Evolutionary conservation across 2,113 vertebrate genomes (phyloP), one percentile per base, ranked within the genome.

Genomic region (Ceyx margarethae): DNA sequence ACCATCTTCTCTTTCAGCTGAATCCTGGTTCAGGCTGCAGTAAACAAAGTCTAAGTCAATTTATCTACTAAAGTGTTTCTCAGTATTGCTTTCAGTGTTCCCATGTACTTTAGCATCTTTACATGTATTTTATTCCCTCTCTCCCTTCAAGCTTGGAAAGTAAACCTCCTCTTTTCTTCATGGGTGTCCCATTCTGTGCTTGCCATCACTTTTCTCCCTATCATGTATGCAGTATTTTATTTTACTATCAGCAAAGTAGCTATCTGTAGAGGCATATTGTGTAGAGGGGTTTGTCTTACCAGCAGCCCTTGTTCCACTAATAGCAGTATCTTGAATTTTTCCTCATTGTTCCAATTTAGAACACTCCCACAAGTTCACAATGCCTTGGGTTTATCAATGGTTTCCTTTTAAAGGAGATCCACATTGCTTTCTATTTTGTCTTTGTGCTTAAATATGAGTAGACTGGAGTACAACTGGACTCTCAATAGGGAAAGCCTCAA

Each of bases 401-500:
- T 74, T 90, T 81, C 65, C 51, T 64, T 22, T 78, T 29, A 71
- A 71, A 83, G 13, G 48, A 21, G 31, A 56, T 69, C 51, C 37
- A 25, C 22, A 10, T 26, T 83, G n/a, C 56, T 51, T 60, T 7
- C 17, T 4, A 23, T 48, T 86, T 78, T 60, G 57, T 57, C 40
- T 64, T 64, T 45, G 13, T 78, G 33, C 28, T 48, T 33, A 22
- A 77, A 31, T 29, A 28, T 21, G 42, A n/a, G 28, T 35, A 91
- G 45, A 29, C 62, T 71, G 40, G 26, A 7, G 4, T 76, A 45
- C 15, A 50, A 10, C 11, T 33, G 37, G 42, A 15, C 28, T 33
- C 1, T 17, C 0, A 0, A 82, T 15, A 28, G 20, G 5, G 8
- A 75, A 76, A 62, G 13, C 42, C 33, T 82, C 0, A 0, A 87